A percentile compares a stretch with the other conserved stretches of the same genome.
Evolutionary conservation across 64 coral and sea anemone genomes (phyloP).

Genomic region (Dendronephthya gigantea): DNA sequence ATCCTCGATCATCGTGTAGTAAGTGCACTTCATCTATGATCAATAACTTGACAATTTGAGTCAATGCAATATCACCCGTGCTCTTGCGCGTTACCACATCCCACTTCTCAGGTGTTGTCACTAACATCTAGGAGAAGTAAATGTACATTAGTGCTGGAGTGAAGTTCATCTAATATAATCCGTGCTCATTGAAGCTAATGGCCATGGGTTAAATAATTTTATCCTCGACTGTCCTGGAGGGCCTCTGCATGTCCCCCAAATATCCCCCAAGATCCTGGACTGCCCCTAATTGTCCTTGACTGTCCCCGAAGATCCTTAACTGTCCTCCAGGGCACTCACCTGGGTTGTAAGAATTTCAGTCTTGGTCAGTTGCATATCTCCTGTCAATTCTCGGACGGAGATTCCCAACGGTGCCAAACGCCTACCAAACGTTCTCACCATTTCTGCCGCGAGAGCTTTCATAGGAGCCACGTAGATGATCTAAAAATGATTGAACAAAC

Average conservation of each 20-base stretch:
- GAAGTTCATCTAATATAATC: not conserved
- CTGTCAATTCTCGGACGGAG: slow-evolving; percentile 76
- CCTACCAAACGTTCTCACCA: slow-evolving; percentile 87
- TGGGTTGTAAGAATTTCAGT: slow-evolving; percentile 92
- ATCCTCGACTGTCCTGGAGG: too few species aligned
- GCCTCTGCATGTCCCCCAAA: too few species aligned
- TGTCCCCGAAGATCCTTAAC: too few species aligned
- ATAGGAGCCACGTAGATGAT: slow-evolving; percentile 94
- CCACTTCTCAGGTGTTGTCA: slow-evolving; percentile 97
- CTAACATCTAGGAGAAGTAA: slow-evolving; percentile 47
- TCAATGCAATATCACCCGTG: slow-evolving; percentile 71
- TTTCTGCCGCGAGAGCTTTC: slow-evolving; percentile 96
- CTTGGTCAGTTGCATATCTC: slow-evolving; percentile 94
- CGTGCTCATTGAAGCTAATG: not conserved
- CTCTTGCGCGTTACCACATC: slow-evolving; percentile 92
- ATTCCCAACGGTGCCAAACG: slow-evolving; percentile 63
- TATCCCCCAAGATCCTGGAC: too few species aligned
- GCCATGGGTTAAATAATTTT: too few species aligned
- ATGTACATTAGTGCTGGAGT: not conserved
- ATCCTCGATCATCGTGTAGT: slow-evolving; percentile 82
- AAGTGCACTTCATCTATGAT: slow-evolving; percentile 97
- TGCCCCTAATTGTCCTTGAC: too few species aligned
- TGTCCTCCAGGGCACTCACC: too few species aligned
- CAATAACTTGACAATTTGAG: slow-evolving; percentile 83
- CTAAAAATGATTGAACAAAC: slow-evolving; percentile 13